These are phyloP conservation scores for Spea multiplicata DNA, from an alignment of 2,113 vertebrate species.

Conservation along the genomic window DNA sequence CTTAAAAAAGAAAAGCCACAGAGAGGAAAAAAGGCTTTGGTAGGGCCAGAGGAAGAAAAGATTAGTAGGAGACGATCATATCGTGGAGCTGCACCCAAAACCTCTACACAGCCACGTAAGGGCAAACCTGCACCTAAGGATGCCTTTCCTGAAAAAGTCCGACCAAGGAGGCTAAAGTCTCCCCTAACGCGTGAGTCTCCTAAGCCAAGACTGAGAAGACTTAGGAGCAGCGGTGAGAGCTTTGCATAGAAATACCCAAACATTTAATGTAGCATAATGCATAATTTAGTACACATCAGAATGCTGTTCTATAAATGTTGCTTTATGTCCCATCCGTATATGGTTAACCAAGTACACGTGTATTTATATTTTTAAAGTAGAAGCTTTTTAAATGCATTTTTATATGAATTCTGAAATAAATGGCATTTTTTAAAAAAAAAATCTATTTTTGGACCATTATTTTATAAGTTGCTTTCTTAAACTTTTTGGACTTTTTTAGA, in stretches of 20 bases:
- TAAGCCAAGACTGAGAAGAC: neutral
- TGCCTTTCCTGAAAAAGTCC: neutral
- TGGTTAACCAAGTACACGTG: neutral
- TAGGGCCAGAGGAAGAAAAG: neutral
- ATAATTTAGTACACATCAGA: too few species aligned
- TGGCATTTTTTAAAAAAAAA: too few species aligned
- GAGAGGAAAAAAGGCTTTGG: neutral
- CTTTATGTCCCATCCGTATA: too few species aligned
- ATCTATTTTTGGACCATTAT: too few species aligned
- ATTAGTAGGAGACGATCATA: neutral
- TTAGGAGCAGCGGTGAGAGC: constrained; percentile 10
- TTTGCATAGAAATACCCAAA: too few species aligned
- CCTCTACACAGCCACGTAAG: neutral
- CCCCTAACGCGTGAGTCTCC: neutral
- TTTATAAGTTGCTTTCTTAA: too few species aligned
- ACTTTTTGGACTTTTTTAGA: too few species aligned
- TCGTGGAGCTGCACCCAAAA: neutral
- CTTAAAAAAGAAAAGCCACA: neutral
- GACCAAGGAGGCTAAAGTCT: neutral
- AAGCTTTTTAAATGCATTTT: neutral
- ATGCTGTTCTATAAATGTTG: too few species aligned
- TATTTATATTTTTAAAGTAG: neutral
- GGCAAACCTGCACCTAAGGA: neutral
- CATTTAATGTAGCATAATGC: too few species aligned
- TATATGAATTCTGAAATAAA: too few species aligned